phyloP scores from a whole-genome alignment of 2,113 vertebrate genomes.

The Cisticola juncidis region DNA sequence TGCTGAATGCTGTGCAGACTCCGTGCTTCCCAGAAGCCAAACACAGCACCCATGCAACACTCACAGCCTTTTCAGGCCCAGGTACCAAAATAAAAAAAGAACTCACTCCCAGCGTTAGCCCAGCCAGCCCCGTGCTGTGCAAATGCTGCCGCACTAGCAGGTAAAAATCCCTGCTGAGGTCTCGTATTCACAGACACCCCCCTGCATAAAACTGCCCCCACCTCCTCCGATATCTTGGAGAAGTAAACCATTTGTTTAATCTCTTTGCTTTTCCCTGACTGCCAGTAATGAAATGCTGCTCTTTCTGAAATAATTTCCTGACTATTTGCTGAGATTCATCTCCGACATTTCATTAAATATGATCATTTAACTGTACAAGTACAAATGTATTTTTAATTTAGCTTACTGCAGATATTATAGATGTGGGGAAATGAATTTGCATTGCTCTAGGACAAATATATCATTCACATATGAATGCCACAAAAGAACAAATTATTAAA shows the following conservation, averaged over 20 bases:
- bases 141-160: fast-evolving
- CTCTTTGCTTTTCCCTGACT: slow-evolving; percentile 75
- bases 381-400: slow-evolving; percentile 90
- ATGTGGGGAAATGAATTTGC: slow-evolving; percentile 83
- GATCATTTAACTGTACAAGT: slow-evolving; percentile 89
- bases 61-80: fast-evolving
- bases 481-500: slow-evolving; percentile 85
- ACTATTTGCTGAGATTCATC: slow-evolving; percentile 86
- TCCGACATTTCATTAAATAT: slow-evolving; percentile 90
- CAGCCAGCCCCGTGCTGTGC: fast-evolving
- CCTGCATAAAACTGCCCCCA: not conserved
- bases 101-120: not conserved
- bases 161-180: not conserved
- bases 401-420: slow-evolving; percentile 85
- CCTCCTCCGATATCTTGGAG: not conserved
- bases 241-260: slow-evolving; percentile 75
- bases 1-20: fast-evolving
- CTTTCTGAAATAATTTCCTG: slow-evolving; percentile 84
- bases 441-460: slow-evolving; percentile 86
- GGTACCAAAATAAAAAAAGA: not conserved
- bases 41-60: fast-evolving
- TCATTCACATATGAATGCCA: slow-evolving; percentile 78
- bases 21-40: fast-evolving
- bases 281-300: slow-evolving; percentile 77
- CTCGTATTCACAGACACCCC: not conserved